These are phyloP conservation scores for Pristionchus japonicus DNA, from an alignment of 2,888 invertebrate species.

Conservation along the genomic window DNA sequence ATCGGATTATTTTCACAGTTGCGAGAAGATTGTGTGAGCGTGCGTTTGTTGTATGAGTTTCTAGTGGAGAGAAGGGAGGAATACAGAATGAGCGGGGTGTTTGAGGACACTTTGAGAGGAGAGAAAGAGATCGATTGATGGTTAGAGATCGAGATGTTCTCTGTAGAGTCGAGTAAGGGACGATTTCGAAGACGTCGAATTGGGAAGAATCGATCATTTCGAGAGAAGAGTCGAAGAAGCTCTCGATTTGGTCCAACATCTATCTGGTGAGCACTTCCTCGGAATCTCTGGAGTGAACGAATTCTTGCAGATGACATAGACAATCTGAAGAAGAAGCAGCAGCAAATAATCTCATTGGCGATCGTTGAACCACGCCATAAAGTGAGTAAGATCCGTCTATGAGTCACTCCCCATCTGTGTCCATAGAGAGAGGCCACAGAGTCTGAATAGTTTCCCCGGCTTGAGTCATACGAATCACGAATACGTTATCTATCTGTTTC, in stretches of 20 bases:
- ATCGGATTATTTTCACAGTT: constrained; percentile 29
- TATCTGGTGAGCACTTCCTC: background rate
- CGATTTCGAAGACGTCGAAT: constrained; percentile 64
- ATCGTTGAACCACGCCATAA: constrained; percentile 63
- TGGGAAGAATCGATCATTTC: constrained; percentile 51
- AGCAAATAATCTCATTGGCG: constrained; percentile 57
- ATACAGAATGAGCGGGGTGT: background rate
- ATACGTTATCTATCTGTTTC: too few relatives aligned
- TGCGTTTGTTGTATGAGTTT: background rate
- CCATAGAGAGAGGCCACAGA: background rate
- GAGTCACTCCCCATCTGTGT: background rate
- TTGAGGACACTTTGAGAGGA: background rate
- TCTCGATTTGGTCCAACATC: background rate
- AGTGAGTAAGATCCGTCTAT: constrained; percentile 48
- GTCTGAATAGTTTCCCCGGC: background rate
- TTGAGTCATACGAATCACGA: background rate
- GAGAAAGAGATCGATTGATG: background rate
- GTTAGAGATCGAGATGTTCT: background rate
- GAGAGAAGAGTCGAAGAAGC: constrained; percentile 34
- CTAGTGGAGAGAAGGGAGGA: background rate
- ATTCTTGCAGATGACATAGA: constrained; percentile 53
- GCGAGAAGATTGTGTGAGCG: constrained; percentile 3
- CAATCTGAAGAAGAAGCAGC: constrained; percentile 58
- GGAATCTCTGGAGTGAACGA: background rate
- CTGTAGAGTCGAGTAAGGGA: constrained; percentile 62